phyloP scores from a whole-genome alignment of 1,140 invertebrate genomes.

The Frieseomelitta varia region DNA sequence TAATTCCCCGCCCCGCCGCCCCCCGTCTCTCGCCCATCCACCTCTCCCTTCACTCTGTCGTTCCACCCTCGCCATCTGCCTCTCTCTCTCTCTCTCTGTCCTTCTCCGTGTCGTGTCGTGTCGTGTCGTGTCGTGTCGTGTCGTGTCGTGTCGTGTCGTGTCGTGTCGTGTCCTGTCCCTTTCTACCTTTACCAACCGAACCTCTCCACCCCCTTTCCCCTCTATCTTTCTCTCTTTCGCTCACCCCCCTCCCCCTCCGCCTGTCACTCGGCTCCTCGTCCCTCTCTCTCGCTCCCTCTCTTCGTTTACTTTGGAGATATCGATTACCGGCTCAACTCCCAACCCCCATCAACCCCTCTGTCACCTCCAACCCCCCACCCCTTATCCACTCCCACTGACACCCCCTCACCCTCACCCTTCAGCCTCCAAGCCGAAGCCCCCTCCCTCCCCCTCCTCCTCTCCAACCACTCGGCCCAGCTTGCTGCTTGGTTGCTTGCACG shows the following conservation, averaged over 20 bases:
- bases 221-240: constrained; percentile 22
- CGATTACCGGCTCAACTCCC: constrained; percentile 80
- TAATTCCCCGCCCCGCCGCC: constrained; percentile 52
- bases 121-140: too few species aligned
- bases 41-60: too few species aligned
- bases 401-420: constrained; percentile 36
- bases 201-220: background rate
- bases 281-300: constrained; percentile 67
- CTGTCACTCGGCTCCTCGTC: constrained; percentile 19
- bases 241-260: background rate
- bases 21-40: constrained; percentile 12
- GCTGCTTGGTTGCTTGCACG: constrained; percentile 73
- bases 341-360: constrained; percentile 73
- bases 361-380: constrained; percentile 70
- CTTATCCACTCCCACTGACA: constrained; percentile 57
- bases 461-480: constrained; percentile 71
- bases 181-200: constrained; percentile 24
- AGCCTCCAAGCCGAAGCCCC: too few species aligned
- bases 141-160: too few species aligned
- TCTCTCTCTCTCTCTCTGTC: constrained; percentile 3
- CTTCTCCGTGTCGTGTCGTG: background rate
- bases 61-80: background rate
- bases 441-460: constrained; percentile 52
- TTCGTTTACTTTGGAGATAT: constrained; percentile 82
- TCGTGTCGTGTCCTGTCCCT: background rate